Evolutionary conservation across 1,140 invertebrate genomes (phyloP).

Genomic region (Gonioctena quinquepunctata): DNA sequence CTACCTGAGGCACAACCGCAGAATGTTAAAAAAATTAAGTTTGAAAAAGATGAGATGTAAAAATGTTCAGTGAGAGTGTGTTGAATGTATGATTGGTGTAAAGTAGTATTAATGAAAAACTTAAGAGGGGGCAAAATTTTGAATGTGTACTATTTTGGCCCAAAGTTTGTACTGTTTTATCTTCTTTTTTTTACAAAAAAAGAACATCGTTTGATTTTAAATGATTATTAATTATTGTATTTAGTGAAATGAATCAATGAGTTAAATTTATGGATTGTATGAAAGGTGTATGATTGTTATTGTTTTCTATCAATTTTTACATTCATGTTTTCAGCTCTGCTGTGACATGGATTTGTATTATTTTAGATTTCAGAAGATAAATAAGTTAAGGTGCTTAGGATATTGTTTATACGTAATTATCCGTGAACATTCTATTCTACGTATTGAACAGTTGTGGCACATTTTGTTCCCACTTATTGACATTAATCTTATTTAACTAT

Average conservation of each 20-base stretch:
- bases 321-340: not conserved
- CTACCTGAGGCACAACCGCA: conserved; percentile 34
- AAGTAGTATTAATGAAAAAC: conserved; percentile 33
- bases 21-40: conserved; percentile 44
- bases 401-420: conserved; percentile 13
- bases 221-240: conserved; percentile 3
- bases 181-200: not conserved
- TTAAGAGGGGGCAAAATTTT: not conserved
- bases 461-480: conserved; percentile 19
- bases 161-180: not conserved
- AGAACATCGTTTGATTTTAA: conserved; percentile 3
- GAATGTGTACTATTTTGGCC: not conserved
- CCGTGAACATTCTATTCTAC: conserved; percentile 8
- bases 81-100: conserved; percentile 28
- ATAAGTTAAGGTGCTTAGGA: conserved; percentile 30
- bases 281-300: conserved; percentile 15
- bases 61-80: conserved; percentile 8
- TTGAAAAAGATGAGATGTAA: conserved; percentile 42
- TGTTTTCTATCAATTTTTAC: conserved; percentile 14
- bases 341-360: conserved; percentile 22
- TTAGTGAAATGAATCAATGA: not conserved
- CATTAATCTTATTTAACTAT: not conserved
- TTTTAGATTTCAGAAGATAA: conserved; percentile 25
- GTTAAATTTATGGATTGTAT: conserved; percentile 1
- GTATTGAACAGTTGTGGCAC: conserved; percentile 3